These are phyloP conservation scores for Dyspetes luteomarginatus DNA, from an alignment of 2,888 invertebrate genomes.

Conservation along the genomic window DNA sequence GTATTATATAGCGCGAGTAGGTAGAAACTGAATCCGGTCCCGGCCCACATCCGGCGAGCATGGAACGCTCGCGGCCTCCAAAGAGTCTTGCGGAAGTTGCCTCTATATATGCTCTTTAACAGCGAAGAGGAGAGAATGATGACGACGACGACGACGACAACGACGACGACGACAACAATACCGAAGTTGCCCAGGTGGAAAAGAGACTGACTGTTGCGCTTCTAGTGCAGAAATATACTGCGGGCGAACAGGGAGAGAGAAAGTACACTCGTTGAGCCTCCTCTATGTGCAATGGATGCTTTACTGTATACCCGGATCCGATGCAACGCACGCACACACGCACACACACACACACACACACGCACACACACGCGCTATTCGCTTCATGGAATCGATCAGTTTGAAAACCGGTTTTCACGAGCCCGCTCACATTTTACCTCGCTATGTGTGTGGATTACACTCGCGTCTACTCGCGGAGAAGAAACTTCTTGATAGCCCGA, in stretches of 20 bases:
- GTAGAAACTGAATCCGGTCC: constrained; percentile 75
- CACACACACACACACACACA: not conserved
- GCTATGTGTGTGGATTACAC: constrained; percentile 42
- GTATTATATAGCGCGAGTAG: constrained; percentile 67
- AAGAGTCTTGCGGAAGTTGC: constrained; percentile 74
- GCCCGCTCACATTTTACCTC: constrained; percentile 52
- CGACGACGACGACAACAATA: too few species aligned
- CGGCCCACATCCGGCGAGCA: constrained; percentile 75
- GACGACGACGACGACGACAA: too few species aligned
- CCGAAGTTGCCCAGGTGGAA: constrained; percentile 67
- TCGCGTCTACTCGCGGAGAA: constrained; percentile 4
- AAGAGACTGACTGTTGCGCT: constrained; percentile 66
- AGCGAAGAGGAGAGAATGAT: constrained; percentile 54
- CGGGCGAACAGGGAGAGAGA: constrained; percentile 65
- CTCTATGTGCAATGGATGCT: constrained; percentile 48
- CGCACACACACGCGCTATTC: constrained; percentile 55
- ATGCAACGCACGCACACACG: constrained; percentile 67
- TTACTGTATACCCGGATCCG: constrained; percentile 79
- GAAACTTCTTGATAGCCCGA: constrained; percentile 38
- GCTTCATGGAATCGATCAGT: constrained; percentile 77
- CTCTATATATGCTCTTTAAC: constrained; percentile 62
- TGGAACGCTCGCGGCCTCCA: constrained; percentile 10
- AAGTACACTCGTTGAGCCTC: constrained; percentile 59
- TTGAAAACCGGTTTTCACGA: constrained; percentile 77
- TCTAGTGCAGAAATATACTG: constrained; percentile 51